Evolutionary conservation across 1,140 invertebrate genomes (phyloP).

Genomic region (Scaptomyza pallida): DNA sequence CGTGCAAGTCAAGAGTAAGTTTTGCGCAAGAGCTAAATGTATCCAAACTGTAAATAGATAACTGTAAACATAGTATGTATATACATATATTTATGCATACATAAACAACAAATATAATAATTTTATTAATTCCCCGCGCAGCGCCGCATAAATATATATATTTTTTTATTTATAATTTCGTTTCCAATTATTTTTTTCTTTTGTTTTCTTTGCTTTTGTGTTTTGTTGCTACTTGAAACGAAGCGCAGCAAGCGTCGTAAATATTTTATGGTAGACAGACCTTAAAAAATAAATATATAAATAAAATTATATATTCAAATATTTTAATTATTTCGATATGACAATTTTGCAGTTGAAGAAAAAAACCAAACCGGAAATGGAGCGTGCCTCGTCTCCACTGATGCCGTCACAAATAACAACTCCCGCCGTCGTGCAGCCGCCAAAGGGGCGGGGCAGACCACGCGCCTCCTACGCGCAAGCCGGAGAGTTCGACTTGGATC

Average conservation of each 20-base stretch:
- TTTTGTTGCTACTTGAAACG: constrained; percentile 13
- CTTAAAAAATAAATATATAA: not conserved
- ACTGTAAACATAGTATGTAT: constrained; percentile 1
- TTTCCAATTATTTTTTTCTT: constrained; percentile 19
- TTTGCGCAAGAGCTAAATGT: not conserved
- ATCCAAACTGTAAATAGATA: not conserved
- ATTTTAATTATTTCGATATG: constrained; percentile 3
- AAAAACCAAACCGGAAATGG: constrained; percentile 10
- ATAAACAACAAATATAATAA: constrained; percentile 17
- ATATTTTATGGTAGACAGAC: constrained; percentile 2
- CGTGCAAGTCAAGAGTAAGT: constrained; percentile 30
- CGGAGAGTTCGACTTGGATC: constrained; percentile 78
- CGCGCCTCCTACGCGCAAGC: constrained; percentile 71
- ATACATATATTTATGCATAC: not conserved
- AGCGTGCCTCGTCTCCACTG: constrained; percentile 31
- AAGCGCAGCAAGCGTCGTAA: constrained; percentile 17
- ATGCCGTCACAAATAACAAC: constrained; percentile 10
- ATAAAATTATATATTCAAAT: not conserved
- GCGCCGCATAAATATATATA: constrained; percentile 2
- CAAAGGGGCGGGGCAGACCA: constrained; percentile 72
- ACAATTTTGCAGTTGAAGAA: not conserved
- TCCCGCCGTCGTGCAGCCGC: constrained; percentile 23
- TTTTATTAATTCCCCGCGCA: constrained; percentile 7
- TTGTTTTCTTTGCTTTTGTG: constrained; percentile 26
- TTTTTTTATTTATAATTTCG: constrained; percentile 35